Evolutionary conservation across 2,797 vertebrate genomes (phyloP).

Genomic region (Tympanoctomys barrerae): DNA sequence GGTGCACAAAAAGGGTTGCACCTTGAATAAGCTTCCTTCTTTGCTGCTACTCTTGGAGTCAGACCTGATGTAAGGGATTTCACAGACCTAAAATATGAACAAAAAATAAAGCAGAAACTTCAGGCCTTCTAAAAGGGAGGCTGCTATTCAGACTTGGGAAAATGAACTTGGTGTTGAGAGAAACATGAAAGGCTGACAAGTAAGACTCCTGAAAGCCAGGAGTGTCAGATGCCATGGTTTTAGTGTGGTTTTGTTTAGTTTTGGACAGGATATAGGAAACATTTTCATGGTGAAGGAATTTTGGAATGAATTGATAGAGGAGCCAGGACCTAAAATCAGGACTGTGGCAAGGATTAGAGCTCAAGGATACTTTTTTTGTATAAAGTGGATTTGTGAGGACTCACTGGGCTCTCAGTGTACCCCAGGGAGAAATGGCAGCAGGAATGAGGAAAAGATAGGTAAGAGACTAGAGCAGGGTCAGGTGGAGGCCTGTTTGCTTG

Average conservation of each 20-base stretch:
- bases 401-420: too few relatives aligned
- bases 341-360: neutral
- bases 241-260: neutral
- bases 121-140: neutral
- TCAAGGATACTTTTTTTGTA: neutral
- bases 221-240: neutral
- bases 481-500: too few relatives aligned
- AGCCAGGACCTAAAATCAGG: neutral
- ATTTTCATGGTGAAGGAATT: slow-evolving; percentile 13
- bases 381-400: neutral
- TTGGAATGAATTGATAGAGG: neutral
- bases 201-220: neutral
- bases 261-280: neutral
- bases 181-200: neutral
- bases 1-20: neutral
- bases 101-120: neutral
- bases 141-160: neutral
- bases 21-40: neutral
- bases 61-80: neutral
- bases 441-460: too few relatives aligned
- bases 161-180: neutral
- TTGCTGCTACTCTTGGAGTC: neutral
- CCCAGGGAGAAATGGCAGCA: too few relatives aligned
- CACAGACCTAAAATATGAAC: neutral
- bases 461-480: too few relatives aligned